Conservation (phyloP, 1,140 invertebrate species). For the Lepidurus packardi region DNA sequence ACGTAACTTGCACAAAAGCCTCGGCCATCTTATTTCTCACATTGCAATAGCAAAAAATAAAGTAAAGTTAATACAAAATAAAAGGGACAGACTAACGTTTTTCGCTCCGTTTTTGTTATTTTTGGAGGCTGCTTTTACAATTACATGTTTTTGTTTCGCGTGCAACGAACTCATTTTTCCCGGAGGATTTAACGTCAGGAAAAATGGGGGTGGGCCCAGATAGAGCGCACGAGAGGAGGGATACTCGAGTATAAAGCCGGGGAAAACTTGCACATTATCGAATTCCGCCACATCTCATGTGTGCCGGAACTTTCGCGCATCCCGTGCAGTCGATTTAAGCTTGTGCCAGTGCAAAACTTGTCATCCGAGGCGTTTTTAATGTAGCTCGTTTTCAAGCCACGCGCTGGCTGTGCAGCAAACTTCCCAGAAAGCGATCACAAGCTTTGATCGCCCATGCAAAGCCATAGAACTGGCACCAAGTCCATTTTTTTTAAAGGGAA, state of each 20-base stretch:
- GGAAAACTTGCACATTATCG: not conserved
- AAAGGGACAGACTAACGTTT: not conserved
- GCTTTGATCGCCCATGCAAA: conserved; percentile 6
- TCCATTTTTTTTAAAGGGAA: not conserved
- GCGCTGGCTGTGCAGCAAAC: not conserved
- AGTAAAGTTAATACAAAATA: not conserved
- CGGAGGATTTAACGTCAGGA: too few relatives aligned
- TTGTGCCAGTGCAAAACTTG: conserved; percentile 16
- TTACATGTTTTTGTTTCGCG: too few relatives aligned
- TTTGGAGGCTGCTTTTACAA: too few relatives aligned
- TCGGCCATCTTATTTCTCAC: not conserved
- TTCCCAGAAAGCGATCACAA: not conserved
- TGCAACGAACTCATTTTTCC: too few relatives aligned
- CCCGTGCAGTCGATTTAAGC: conserved; percentile 18
- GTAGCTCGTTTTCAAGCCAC: conserved; percentile 13
- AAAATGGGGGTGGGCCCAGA: not conserved
- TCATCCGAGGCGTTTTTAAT: conserved; percentile 15
- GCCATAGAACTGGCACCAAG: not conserved
- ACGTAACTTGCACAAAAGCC: not conserved
- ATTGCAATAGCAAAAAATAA: not conserved
- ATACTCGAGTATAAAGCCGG: not conserved
- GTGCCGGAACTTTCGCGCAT: conserved; percentile 13
- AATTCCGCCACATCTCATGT: conserved; percentile 10
- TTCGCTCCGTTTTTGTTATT: not conserved
- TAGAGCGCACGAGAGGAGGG: not conserved